Evolutionary conservation across 2,888 invertebrate species (phyloP).

Genomic region (Scrobipalpa costella): DNA sequence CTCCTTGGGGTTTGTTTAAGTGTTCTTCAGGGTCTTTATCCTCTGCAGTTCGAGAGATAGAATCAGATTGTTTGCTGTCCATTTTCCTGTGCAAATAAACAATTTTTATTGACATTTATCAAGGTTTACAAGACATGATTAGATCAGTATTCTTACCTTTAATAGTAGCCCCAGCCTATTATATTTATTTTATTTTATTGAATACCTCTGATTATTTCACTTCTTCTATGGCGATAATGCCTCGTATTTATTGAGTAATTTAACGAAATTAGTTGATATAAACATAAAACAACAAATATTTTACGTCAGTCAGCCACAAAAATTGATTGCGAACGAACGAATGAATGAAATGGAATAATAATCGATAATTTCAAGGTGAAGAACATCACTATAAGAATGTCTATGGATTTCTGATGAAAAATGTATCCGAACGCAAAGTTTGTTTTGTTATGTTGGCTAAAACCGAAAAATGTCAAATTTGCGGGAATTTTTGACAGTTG

Average conservation of each 20-base stretch:
- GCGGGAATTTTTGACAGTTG: conserved; percentile 77
- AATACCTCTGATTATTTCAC: too few species aligned
- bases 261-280: too few species aligned
- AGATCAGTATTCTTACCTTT: background rate
- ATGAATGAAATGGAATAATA: background rate
- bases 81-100: background rate
- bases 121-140: background rate
- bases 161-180: background rate
- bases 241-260: too few species aligned
- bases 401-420: background rate
- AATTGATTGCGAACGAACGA: too few species aligned
- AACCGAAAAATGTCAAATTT: conserved; percentile 60
- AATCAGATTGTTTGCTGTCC: conserved; percentile 25
- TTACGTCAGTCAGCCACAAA: too few species aligned
- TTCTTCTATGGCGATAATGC: too few species aligned
- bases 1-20: conserved; percentile 48
- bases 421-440: conserved; percentile 25
- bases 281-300: too few species aligned
- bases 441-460: conserved; percentile 23
- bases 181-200: too few species aligned
- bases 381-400: conserved; percentile 6
- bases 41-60: conserved; percentile 35
- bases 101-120: background rate
- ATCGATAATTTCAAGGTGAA: background rate
- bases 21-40: conserved; percentile 35